phyloP scores from a whole-genome alignment of 1,140 invertebrate species.

The Chrysomallon squamiferum region DNA sequence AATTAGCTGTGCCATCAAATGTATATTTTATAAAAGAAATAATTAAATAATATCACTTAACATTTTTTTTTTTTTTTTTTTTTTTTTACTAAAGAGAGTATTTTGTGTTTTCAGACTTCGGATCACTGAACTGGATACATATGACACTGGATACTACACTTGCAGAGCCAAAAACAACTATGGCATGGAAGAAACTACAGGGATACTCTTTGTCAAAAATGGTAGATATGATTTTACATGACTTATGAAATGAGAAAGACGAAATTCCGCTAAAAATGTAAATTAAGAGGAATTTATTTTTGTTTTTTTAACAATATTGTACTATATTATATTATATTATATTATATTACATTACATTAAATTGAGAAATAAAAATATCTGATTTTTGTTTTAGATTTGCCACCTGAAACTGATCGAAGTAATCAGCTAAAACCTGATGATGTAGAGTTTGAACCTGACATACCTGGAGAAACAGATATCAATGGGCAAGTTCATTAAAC shows the following conservation, averaged over 20 bases:
- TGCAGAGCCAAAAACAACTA: constrained; percentile 72
- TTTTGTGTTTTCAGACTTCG: constrained; percentile 61
- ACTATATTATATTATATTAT: not conserved
- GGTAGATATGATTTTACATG: constrained; percentile 44
- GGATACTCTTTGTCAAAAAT: constrained; percentile 69
- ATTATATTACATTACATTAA: no score
- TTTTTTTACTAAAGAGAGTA: no score
- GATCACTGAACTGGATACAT: constrained; percentile 70
- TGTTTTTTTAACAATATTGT: not conserved
- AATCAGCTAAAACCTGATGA: no score
- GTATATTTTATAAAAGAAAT: no score
- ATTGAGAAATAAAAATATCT: no score
- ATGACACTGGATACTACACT: constrained; percentile 76
- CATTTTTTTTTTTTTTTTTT: no score
- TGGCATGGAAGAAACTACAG: constrained; percentile 70
- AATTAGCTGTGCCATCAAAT: no score
- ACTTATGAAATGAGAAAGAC: no score
- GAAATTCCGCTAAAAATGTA: constrained; percentile 3
- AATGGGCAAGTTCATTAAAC: no score
- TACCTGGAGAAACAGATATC: no score
- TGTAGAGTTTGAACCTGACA: no score
- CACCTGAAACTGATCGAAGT: not conserved
- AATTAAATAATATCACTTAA: no score
- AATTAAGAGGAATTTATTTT: not conserved
- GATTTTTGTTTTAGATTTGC: not conserved